These are phyloP conservation scores for Octomys mimax DNA, from an alignment of 2,797 vertebrate genomes.

Conservation along the genomic window DNA sequence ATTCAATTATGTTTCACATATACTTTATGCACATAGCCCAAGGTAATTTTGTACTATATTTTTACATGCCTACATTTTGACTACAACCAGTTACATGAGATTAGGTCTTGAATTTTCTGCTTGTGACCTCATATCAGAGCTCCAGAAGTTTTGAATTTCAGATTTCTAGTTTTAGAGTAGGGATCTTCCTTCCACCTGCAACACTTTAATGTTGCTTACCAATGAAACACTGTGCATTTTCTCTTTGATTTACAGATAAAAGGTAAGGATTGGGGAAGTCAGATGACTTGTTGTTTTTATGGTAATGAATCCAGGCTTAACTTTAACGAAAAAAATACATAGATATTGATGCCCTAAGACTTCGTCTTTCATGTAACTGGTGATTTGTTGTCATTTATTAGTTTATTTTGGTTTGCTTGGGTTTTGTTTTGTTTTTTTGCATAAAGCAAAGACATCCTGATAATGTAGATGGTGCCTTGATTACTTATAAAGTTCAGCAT, in stretches of 20 bases:
- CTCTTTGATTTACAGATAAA: conserved; percentile 18
- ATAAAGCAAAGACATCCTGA: conserved; percentile 21
- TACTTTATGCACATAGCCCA: neutral
- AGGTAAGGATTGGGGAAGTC: neutral
- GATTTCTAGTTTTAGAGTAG: neutral
- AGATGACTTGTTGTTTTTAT: neutral
- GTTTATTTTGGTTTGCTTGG: neutral
- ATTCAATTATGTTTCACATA: neutral
- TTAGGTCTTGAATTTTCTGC: neutral
- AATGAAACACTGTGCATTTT: neutral
- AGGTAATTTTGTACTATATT: neutral
- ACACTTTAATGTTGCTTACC: neutral
- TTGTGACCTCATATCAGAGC: neutral
- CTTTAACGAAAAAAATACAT: conserved; percentile 18
- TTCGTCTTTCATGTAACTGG: neutral
- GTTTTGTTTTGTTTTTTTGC: neutral
- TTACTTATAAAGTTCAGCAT: neutral
- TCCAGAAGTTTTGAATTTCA: neutral
- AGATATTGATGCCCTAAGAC: conserved; percentile 19
- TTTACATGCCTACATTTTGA: neutral
- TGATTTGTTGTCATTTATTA: neutral
- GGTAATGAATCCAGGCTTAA: neutral
- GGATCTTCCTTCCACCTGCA: neutral
- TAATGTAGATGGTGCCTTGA: neutral
- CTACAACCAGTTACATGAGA: neutral